Evolutionary conservation across 2,888 invertebrate species (phyloP).

Genomic region (Perizoma affinitatum): DNA sequence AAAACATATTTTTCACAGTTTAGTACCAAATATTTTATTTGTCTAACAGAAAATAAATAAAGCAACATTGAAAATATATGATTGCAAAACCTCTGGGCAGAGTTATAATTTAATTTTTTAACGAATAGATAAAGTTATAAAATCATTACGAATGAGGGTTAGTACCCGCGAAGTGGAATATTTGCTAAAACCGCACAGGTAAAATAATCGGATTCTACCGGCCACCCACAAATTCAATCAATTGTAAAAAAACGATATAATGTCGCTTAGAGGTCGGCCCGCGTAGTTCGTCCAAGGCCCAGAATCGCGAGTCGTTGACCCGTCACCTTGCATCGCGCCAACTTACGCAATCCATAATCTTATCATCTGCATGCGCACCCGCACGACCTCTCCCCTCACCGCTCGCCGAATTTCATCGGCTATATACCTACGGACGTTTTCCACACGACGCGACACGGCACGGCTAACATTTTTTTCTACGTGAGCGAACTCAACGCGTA

Average conservation of each 20-base stretch:
- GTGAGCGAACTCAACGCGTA: no score
- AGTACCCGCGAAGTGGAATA: no score
- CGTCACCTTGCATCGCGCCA: constrained; percentile 78
- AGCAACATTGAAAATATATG: no score
- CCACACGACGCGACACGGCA: constrained; percentile 10
- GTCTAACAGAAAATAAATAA: no score
- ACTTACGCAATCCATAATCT: constrained; percentile 82
- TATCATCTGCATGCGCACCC: constrained; percentile 79
- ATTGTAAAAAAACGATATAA: constrained; percentile 47
- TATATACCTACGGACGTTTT: constrained; percentile 20
- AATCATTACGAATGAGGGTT: no score
- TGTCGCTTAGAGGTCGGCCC: constrained; percentile 72
- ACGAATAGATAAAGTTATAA: no score
- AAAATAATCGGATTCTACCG: constrained; percentile 9
- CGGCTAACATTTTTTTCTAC: not conserved
- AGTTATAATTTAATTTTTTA: no score
- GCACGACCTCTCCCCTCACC: constrained; percentile 70
- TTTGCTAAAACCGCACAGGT: not conserved
- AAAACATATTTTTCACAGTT: no score
- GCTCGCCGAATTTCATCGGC: constrained; percentile 68
- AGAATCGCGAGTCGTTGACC: constrained; percentile 76
- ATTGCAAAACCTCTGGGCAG: no score
- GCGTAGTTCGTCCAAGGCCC: constrained; percentile 76
- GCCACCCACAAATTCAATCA: constrained; percentile 28
- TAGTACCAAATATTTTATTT: no score